Percentiles rank a stretch among this genome's conserved stretches.
Evolutionary conservation across 1,140 invertebrate genomes (phyloP).

Genomic region (Venustaconcha ellipsiformis): DNA sequence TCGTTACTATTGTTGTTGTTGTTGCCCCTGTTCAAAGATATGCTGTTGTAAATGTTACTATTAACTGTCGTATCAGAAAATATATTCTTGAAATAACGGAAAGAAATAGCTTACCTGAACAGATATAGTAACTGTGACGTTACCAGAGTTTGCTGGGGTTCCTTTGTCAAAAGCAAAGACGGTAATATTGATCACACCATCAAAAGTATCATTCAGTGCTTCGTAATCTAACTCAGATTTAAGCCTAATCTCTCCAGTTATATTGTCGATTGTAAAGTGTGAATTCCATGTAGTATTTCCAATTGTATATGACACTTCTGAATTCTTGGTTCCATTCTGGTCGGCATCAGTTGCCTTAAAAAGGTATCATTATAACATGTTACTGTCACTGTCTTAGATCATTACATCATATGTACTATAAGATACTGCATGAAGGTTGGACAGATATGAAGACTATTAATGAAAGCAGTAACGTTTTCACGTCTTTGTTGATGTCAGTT

Average conservation of each 20-base stretch:
- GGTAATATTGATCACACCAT: slow-evolving; percentile 8
- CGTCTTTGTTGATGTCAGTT: no score
- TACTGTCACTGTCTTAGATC: no score
- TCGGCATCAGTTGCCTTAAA: slow-evolving; percentile 15
- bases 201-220: not conserved
- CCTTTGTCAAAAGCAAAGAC: slow-evolving; percentile 8
- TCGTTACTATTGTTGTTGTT: no score
- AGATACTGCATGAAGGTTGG: no score
- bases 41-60: no score
- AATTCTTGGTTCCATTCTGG: not conserved
- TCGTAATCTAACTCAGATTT: slow-evolving; percentile 11
- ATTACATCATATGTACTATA: no score
- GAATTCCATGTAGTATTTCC: not conserved
- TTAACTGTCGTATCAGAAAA: not conserved
- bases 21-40: no score
- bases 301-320: not conserved
- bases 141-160: not conserved
- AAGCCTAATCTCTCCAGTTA: slow-evolving; percentile 1
- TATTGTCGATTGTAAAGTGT: slow-evolving; percentile 4
- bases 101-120: slow-evolving; percentile 11
- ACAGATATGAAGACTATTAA: no score
- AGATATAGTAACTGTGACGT: not conserved
- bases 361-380: not conserved
- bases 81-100: not conserved
- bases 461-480: no score